These are phyloP conservation scores for Ichneumoninae sp. DNA, from an alignment of 2,888 invertebrate genomes.

Conservation along the genomic window DNA sequence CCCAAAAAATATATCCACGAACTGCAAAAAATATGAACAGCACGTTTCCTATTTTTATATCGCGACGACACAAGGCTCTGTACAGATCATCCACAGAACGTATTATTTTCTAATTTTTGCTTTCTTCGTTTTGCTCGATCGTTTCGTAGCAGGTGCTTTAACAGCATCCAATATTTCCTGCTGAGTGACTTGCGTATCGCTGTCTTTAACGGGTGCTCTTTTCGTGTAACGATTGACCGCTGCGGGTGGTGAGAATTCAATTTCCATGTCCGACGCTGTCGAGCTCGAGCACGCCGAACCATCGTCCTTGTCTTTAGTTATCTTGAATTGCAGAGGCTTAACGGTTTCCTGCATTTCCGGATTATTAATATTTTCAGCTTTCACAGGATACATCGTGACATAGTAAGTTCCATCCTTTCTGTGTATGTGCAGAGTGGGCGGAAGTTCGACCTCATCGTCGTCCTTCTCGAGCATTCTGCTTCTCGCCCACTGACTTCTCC, in stretches of 20 bases:
- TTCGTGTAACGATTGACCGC: conserved; percentile 66
- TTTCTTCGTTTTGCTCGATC: conserved; percentile 39
- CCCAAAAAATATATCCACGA: neutral
- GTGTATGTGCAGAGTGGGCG: conserved; percentile 76
- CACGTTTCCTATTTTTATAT: conserved; percentile 32
- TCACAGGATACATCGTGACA: conserved; percentile 76
- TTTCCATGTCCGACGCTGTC: conserved; percentile 74
- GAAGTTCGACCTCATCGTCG: conserved; percentile 67
- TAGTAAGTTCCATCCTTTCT: conserved; percentile 76
- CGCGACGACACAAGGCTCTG: neutral
- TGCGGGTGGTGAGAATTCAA: conserved; percentile 76
- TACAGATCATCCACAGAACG: neutral
- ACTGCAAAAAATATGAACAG: neutral
- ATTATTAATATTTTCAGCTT: conserved; percentile 56
- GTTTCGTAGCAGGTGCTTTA: conserved; percentile 24
- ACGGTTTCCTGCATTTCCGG: conserved; percentile 59
- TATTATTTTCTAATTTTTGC: conserved; percentile 45
- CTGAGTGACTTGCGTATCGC: conserved; percentile 73
- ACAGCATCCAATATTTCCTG: conserved; percentile 72
- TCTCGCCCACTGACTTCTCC: conserved; percentile 58
- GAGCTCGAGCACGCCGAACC: conserved; percentile 68
- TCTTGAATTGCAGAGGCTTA: conserved; percentile 75
- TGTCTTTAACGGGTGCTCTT: conserved; percentile 66
- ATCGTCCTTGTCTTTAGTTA: conserved; percentile 73
- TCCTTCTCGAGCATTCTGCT: conserved; percentile 57